phyloP scores from a whole-genome alignment of 2,797 vertebrate species.

The Characodon lateralis region DNA sequence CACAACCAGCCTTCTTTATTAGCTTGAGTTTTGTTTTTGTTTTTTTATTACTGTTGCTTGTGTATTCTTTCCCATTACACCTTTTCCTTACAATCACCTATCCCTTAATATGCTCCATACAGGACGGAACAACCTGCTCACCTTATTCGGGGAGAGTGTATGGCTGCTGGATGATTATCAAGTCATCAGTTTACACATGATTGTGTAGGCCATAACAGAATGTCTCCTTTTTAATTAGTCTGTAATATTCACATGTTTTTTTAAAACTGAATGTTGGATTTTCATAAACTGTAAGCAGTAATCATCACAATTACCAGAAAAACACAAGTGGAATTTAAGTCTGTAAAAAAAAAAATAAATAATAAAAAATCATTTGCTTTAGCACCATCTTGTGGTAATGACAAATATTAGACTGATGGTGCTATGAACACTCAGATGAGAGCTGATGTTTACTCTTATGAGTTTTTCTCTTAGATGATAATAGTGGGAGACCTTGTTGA shows the following conservation, averaged over 20 bases:
- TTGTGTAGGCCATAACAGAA: neutral
- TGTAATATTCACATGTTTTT: neutral
- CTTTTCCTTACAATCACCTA: neutral
- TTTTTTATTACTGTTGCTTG: too few species aligned
- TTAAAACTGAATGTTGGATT: neutral
- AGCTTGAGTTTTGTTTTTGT: too few species aligned
- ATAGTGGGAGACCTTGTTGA: neutral
- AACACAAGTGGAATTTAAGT: too few species aligned
- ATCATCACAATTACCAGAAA: neutral
- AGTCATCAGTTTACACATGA: neutral
- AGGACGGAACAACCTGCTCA: neutral
- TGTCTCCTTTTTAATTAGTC: neutral
- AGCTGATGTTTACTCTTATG: neutral
- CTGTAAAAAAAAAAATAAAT: too few species aligned
- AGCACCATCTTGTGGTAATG: slow-evolving; percentile 25
- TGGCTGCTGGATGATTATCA: too few species aligned
- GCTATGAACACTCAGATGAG: neutral
- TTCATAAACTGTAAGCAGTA: neutral
- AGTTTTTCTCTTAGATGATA: neutral
- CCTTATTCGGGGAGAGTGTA: too few species aligned
- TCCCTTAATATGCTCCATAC: neutral
- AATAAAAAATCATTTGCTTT: neutral
- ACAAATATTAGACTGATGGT: neutral
- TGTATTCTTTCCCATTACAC: neutral
- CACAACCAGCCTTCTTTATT: too few species aligned